These are phyloP conservation scores for Heteromyza rotundicornis DNA, from an alignment of 2,888 invertebrate species.

Conservation along the genomic window DNA sequence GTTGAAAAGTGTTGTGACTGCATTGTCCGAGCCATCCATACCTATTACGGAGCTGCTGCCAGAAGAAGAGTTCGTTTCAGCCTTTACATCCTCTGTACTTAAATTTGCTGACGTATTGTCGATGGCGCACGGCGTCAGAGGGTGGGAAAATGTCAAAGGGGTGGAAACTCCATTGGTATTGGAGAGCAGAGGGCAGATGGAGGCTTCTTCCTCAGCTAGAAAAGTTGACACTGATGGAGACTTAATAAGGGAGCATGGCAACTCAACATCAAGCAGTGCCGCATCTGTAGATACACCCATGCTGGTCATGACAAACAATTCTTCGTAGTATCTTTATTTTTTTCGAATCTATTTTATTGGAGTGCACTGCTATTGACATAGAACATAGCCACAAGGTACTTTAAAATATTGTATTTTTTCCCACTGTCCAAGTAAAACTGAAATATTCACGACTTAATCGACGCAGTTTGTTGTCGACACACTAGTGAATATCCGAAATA, in stretches of 20 bases:
- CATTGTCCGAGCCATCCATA: slow-evolving; percentile 52
- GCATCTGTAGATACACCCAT: slow-evolving; percentile 59
- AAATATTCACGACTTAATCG: too few species aligned
- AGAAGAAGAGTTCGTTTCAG: slow-evolving; percentile 58
- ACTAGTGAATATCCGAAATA: too few species aligned
- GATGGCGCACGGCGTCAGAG: slow-evolving; percentile 67
- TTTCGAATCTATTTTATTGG: too few species aligned
- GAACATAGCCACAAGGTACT: too few species aligned
- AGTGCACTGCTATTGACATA: too few species aligned
- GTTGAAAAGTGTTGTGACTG: slow-evolving; percentile 46
- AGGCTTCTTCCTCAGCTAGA: slow-evolving; percentile 69
- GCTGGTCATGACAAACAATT: slow-evolving; percentile 43
- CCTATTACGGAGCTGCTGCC: slow-evolving; percentile 59
- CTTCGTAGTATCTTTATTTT: too few species aligned
- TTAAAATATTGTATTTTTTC: too few species aligned
- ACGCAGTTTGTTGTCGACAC: too few species aligned
- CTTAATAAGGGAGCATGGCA: slow-evolving; percentile 53
- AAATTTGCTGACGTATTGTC: slow-evolving; percentile 33
- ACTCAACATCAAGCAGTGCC: slow-evolving; percentile 54
- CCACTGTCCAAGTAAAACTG: too few species aligned
- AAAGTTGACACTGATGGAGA: slow-evolving; percentile 60
- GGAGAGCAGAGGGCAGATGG: slow-evolving; percentile 70
- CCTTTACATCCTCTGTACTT: slow-evolving; percentile 44
- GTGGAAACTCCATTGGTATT: slow-evolving; percentile 66
- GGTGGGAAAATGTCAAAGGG: slow-evolving; percentile 68